phyloP scores from a whole-genome alignment of 1,140 invertebrate species.

The Sweltsa coloradensis region DNA sequence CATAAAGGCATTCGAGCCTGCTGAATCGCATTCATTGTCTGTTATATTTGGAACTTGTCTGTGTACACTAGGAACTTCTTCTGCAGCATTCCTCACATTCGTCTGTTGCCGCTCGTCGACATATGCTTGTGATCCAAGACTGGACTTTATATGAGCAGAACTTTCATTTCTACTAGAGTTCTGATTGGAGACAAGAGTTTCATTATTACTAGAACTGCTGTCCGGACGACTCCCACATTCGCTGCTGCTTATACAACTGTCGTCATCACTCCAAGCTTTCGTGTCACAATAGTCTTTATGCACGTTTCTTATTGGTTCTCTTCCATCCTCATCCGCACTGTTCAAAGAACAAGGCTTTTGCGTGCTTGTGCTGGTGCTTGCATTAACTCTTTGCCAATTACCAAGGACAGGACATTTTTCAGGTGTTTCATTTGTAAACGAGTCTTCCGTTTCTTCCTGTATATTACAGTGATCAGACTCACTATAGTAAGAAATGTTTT shows the following conservation, averaged over 20 bases:
- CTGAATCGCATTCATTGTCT: conserved; percentile 5
- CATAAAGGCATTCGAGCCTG: conserved; percentile 15
- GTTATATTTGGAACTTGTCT: background rate
- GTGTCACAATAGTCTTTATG: conserved; percentile 18
- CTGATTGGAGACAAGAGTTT: conserved; percentile 14
- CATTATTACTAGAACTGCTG: conserved; percentile 14
- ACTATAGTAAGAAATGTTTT: conserved; percentile 28
- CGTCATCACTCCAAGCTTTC: conserved; percentile 25
- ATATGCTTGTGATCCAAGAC: conserved; percentile 9
- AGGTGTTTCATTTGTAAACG: background rate
- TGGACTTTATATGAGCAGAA: conserved; percentile 11
- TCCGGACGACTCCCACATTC: conserved; percentile 1
- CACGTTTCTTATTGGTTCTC: too few relatives aligned
- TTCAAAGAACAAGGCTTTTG: too few relatives aligned
- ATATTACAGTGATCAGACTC: conserved; percentile 25
- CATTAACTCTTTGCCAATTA: too few relatives aligned
- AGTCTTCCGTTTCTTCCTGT: conserved; percentile 15
- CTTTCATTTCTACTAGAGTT: conserved; percentile 8
- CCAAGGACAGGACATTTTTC: conserved; percentile 1
- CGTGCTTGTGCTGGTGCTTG: too few relatives aligned
- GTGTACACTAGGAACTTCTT: conserved; percentile 17
- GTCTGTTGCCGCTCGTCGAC: too few relatives aligned
- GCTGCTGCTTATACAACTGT: conserved; percentile 21
- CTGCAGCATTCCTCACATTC: conserved; percentile 12
- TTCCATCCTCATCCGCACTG: too few relatives aligned